These are phyloP conservation scores for Ormyrus labotus DNA, from an alignment of 2,888 invertebrate species.

Conservation along the genomic window DNA sequence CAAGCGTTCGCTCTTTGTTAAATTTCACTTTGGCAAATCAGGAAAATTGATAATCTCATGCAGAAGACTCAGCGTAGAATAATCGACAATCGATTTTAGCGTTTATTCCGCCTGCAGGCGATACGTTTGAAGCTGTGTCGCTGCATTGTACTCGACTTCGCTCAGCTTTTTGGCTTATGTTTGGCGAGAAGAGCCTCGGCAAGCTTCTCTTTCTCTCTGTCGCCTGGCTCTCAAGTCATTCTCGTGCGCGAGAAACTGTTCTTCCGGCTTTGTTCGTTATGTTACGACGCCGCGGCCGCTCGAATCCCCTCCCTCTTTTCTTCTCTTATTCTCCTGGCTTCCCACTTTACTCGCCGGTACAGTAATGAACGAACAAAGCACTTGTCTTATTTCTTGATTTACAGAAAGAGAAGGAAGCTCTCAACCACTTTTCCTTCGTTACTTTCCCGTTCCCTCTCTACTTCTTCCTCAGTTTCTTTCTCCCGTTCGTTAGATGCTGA, in stretches of 20 bases:
- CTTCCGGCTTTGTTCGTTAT: slow-evolving; percentile 21
- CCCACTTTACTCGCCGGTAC: slow-evolving; percentile 26
- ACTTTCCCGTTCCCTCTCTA: slow-evolving; percentile 3
- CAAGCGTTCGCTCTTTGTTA: too few relatives aligned
- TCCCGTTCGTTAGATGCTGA: background rate
- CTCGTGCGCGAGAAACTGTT: background rate
- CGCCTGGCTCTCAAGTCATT: slow-evolving; percentile 13
- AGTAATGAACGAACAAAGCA: slow-evolving; percentile 41
- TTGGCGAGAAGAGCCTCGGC: background rate
- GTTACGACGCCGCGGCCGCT: slow-evolving; percentile 6
- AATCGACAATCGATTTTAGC: too few relatives aligned
- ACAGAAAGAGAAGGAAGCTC: background rate
- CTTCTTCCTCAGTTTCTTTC: background rate
- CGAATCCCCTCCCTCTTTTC: too few relatives aligned
- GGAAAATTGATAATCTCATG: too few relatives aligned
- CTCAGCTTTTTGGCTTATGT: slow-evolving; percentile 8
- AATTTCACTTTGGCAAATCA: too few relatives aligned
- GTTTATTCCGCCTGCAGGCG: background rate
- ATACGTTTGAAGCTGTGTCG: background rate
- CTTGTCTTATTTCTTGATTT: background rate
- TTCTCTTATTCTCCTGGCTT: too few relatives aligned
- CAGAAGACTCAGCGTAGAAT: too few relatives aligned
- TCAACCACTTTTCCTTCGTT: slow-evolving; percentile 1
- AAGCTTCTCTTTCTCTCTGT: background rate
- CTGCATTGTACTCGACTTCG: background rate